Evolutionary conservation across 2,797 vertebrate genomes (phyloP).

Genomic region (Tragelaphus eurycerus): DNA sequence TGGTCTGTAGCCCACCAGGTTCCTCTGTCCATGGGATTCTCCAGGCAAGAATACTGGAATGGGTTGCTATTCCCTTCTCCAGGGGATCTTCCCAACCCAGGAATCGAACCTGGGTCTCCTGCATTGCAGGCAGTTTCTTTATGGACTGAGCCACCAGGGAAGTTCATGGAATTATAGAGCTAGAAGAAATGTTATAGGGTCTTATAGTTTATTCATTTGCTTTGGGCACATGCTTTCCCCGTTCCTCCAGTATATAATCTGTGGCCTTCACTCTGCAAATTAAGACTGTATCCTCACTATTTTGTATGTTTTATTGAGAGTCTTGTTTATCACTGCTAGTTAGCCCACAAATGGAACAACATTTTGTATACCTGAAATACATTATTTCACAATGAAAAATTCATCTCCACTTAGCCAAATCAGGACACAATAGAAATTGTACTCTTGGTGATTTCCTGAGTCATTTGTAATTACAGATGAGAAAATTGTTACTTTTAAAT

Average conservation of each 20-base stretch:
- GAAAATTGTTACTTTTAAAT: constrained; percentile 11
- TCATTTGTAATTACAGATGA: constrained; percentile 27
- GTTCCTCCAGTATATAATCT: neutral
- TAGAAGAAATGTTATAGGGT: neutral
- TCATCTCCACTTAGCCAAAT: neutral
- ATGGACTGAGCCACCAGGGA: neutral
- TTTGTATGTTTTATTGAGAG: neutral
- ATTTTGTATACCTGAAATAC: neutral
- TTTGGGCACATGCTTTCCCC: neutral
- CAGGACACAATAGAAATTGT: neutral
- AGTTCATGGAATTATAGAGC: neutral
- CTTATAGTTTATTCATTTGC: neutral
- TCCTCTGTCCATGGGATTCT: neutral
- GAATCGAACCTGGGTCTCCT: neutral
- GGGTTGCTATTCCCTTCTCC: neutral
- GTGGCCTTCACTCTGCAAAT: neutral
- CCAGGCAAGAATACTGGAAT: neutral
- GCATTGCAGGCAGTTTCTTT: neutral
- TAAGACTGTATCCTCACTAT: neutral
- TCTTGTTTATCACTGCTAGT: neutral
- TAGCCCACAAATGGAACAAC: neutral
- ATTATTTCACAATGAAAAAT: neutral
- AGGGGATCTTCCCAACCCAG: neutral
- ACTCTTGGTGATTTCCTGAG: constrained; percentile 21
- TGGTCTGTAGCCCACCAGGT: neutral